Evolutionary conservation across 2,888 invertebrate genomes (phyloP).

Genomic region (Alitta virens): DNA sequence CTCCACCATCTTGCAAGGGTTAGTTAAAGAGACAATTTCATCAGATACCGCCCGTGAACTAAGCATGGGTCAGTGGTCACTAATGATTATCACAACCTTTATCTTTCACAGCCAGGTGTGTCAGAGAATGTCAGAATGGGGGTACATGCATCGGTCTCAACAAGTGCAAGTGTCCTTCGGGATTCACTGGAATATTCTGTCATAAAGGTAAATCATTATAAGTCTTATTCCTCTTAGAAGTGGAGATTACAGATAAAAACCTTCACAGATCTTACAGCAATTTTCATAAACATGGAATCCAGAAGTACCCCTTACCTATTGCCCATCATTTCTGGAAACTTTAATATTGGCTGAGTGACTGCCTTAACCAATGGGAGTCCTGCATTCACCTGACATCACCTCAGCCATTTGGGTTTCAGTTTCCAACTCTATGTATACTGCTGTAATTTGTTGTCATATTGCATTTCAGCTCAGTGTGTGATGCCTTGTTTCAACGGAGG

Average conservation of each 20-base stretch:
- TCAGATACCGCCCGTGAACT: background rate
- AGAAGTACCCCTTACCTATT: too few relatives aligned
- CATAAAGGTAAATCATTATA: conserved; percentile 33
- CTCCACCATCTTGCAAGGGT: conserved; percentile 58
- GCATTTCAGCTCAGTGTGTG: conserved; percentile 18
- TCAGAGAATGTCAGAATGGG: conserved; percentile 44
- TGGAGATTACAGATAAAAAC: background rate
- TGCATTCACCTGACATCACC: too few relatives aligned
- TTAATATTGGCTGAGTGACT: too few relatives aligned
- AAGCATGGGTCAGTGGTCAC: background rate
- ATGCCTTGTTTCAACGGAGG: conserved; percentile 40
- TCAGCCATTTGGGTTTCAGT: too few relatives aligned
- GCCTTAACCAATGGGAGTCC: too few relatives aligned
- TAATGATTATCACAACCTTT: background rate
- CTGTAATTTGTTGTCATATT: too few relatives aligned
- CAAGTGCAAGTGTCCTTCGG: conserved; percentile 48
- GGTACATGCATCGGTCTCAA: conserved; percentile 49
- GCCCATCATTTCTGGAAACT: too few relatives aligned
- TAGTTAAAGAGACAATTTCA: conserved; percentile 6
- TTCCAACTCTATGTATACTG: too few relatives aligned
- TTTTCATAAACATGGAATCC: too few relatives aligned
- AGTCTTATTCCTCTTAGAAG: background rate
- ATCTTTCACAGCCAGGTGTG: conserved; percentile 24
- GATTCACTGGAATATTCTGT: conserved; percentile 46
- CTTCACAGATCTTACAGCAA: background rate